Base-by-base conservation (phyloP, 1,140 invertebrate species). In the Capitella teleta region DNA sequence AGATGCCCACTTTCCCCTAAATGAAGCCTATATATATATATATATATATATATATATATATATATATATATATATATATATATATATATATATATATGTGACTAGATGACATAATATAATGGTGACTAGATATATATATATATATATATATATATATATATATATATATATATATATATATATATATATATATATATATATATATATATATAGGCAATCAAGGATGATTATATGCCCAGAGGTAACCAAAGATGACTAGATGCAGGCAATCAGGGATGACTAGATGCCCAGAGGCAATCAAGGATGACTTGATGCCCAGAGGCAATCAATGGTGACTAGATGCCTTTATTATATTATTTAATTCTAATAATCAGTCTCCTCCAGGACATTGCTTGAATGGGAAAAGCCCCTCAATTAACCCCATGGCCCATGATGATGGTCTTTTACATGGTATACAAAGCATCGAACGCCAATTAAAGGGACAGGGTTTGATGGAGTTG, bases 101-200 rank as follows among this genome's bases (percentile, higher is more conserved):
- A 8, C 19, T 10, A 6, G 10, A 19, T 41, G 8, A 12, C 6
- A 12, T 12, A 12, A 19, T 19, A 41, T 41, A 41, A 12, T 12
- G 10, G 19, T 41, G 19, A 8, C 10, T 41, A 10, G 8, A 10
- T 41, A 41, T 10, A 41, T 41, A 41, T 41, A 41, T 19, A 41
- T 41, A 14, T 41, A 41, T 41, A 41, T 41, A 41, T 14, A 14
- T 41, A 41, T 41, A 14, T 14, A 14, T 41, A 41, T 41, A 1
- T 14, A 41, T 41, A 10, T 41, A 14, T 41, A 41, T 19, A 41
- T 10, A 41, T 8, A 19, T 41, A 41, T 41, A 41, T 41, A 41
- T 41, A 41, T 41, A 41, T 41, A 41, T 41, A 41, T 41, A 41
- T 41, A 41, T 41, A 41, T 41, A 41, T 41, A 41, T 41, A 41